A percentile compares a stretch with the other conserved stretches of the same genome.
Conservation (phyloP, 2,797 vertebrate species). For the Percopsis omiscomaycus region DNA sequence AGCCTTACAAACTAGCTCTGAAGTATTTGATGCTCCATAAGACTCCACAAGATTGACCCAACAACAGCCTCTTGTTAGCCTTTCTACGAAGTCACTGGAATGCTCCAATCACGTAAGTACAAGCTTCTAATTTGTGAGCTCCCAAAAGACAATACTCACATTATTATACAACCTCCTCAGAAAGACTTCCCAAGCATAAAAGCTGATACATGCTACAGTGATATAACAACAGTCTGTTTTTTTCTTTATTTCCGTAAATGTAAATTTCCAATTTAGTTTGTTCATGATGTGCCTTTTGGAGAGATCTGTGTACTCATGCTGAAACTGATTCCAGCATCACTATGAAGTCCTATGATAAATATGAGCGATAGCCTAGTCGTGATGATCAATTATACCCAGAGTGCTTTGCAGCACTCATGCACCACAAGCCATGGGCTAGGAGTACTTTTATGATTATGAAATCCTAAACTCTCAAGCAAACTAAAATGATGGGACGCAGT, state of each 20-base stretch:
- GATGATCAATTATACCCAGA: neutral
- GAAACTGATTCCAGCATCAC: neutral
- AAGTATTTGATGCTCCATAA: too few species aligned
- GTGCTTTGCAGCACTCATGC: neutral
- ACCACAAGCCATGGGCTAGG: neutral
- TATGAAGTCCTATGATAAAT: neutral
- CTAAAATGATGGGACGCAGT: too few species aligned
- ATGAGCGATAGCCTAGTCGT: neutral
- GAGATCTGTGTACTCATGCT: neutral
- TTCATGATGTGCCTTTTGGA: neutral
- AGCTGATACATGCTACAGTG: neutral
- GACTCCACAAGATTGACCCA: too few species aligned
- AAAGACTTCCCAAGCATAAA: neutral
- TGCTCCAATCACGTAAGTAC: too few species aligned
- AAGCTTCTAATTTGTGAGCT: too few species aligned
- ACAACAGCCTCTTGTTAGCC: too few species aligned
- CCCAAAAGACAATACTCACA: constrained; percentile 3
- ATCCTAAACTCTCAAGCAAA: neutral
- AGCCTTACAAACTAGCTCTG: too few species aligned
- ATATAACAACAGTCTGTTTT: neutral
- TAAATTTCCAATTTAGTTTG: neutral
- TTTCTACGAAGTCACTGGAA: too few species aligned
- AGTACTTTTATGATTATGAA: neutral
- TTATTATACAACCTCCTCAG: neutral
- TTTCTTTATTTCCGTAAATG: constrained; percentile 3